Percentiles rank a stretch among this genome's conserved stretches.
phyloP scores from a whole-genome alignment of 2,113 vertebrate genomes.

The Atherinomorus stipes region DNA sequence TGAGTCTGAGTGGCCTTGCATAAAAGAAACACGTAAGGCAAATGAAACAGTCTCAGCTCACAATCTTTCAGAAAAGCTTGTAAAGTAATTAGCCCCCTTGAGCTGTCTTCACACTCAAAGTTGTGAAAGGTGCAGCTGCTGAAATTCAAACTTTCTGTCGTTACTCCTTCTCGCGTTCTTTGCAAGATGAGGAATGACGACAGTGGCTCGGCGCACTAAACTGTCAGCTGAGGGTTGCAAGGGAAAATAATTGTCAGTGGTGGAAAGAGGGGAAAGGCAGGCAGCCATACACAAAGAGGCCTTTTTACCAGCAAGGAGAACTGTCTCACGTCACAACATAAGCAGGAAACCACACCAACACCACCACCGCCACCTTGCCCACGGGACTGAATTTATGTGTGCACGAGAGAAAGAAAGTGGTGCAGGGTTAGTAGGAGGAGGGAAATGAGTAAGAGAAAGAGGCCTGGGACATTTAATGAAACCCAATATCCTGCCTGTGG shows the following conservation, averaged over 20 bases:
- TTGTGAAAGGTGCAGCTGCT: slow-evolving; percentile 51
- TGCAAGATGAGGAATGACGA: slow-evolving; percentile 46
- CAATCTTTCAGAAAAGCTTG: slow-evolving; percentile 5
- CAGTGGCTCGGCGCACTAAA: slow-evolving; percentile 42
- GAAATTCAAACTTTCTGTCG: slow-evolving; percentile 44
- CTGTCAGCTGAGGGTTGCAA: slow-evolving; percentile 62
- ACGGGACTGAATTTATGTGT: slow-evolving; percentile 36
- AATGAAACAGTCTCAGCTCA: background rate
- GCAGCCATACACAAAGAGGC: slow-evolving; percentile 70
- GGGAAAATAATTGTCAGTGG: slow-evolving; percentile 72
- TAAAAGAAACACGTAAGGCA: slow-evolving; percentile 2
- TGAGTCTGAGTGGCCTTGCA: slow-evolving; percentile 27
- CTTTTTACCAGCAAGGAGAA: slow-evolving; percentile 66
- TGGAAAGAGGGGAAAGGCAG: slow-evolving; percentile 56
- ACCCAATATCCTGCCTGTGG: slow-evolving; percentile 69
- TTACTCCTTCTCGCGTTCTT: background rate
- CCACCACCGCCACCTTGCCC: slow-evolving; percentile 55
- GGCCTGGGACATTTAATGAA: slow-evolving; percentile 76
- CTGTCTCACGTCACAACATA: slow-evolving; percentile 72
- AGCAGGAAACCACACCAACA: slow-evolving; percentile 73
- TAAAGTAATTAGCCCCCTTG: background rate
- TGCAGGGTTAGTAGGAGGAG: slow-evolving; percentile 31
- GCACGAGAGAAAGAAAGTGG: background rate
- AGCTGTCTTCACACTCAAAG: background rate
- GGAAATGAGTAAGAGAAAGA: slow-evolving; percentile 18